phyloP scores from a whole-genome alignment of 1,140 invertebrate species.

The Heliconius hermathena region DNA sequence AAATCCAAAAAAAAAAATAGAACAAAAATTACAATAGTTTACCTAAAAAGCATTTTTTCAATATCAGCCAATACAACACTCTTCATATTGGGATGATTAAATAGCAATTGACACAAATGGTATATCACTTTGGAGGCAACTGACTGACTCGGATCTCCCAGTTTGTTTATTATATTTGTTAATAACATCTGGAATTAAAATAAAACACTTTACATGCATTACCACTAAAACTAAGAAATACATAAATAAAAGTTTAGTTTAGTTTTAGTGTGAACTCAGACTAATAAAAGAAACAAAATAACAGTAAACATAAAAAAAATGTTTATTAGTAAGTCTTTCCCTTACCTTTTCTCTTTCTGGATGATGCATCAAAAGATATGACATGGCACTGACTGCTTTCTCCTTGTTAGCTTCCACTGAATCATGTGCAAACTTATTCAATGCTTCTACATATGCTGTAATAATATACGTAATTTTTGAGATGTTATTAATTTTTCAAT shows the following conservation, averaged over 20 bases:
- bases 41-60: slow-evolving; percentile 93
- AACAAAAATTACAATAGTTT: slow-evolving; percentile 16
- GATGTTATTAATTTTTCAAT: no score
- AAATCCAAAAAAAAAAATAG: no score
- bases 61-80: slow-evolving; percentile 92
- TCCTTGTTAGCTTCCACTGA: slow-evolving; percentile 89
- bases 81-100: slow-evolving; percentile 96
- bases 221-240: no score
- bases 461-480: not conserved
- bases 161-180: slow-evolving; percentile 93
- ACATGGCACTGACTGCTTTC: slow-evolving; percentile 90
- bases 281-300: not conserved
- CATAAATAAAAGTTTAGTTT: no score
- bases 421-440: slow-evolving; percentile 78
- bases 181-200: slow-evolving; percentile 86
- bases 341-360: slow-evolving; percentile 93
- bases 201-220: not conserved
- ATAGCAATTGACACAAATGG: slow-evolving; percentile 92
- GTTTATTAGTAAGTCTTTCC: not conserved
- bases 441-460: slow-evolving; percentile 63
- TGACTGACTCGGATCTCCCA: slow-evolving; percentile 95
- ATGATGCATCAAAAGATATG: slow-evolving; percentile 90
- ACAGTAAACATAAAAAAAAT: not conserved
- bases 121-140: slow-evolving; percentile 94
- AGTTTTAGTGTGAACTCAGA: no score